Evolutionary conservation across 2,888 invertebrate species (phyloP).

Genomic region (Lottia gigantea): DNA sequence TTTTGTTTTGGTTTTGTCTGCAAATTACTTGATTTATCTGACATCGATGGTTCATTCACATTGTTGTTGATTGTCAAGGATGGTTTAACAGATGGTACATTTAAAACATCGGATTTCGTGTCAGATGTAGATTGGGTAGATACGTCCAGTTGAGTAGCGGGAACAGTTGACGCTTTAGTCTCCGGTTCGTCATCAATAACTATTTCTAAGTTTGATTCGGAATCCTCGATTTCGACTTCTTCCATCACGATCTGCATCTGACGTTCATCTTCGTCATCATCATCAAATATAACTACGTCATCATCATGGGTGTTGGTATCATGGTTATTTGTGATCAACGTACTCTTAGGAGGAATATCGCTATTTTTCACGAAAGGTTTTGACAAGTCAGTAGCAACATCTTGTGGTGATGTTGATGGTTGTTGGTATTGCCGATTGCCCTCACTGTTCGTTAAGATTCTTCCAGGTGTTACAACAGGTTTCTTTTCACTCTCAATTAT

Average conservation of each 20-base stretch:
- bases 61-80: not conserved
- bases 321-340: not conserved
- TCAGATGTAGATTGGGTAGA: not conserved
- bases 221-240: conserved; percentile 4
- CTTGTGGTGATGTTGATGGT: not conserved
- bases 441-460: not conserved
- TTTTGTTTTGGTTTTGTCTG: not conserved
- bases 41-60: not conserved
- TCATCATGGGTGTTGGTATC: not conserved
- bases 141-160: not conserved
- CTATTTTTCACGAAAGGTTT: not conserved
- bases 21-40: not conserved
- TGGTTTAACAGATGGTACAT: not conserved
- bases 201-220: not conserved
- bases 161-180: not conserved
- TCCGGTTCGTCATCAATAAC: conserved; percentile 1
- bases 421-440: not conserved
- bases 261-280: not conserved
- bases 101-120: not conserved
- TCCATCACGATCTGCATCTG: conserved; percentile 4
- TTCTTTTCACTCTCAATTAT: not conserved
- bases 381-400: not conserved
- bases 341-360: not conserved
- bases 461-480: not conserved
- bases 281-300: not conserved